Percentiles rank a stretch among this genome's conserved stretches.
These are phyloP conservation scores for Ashinkailepas kermadecensis DNA, from an alignment of 2,888 invertebrate genomes.

Conservation along the genomic window DNA sequence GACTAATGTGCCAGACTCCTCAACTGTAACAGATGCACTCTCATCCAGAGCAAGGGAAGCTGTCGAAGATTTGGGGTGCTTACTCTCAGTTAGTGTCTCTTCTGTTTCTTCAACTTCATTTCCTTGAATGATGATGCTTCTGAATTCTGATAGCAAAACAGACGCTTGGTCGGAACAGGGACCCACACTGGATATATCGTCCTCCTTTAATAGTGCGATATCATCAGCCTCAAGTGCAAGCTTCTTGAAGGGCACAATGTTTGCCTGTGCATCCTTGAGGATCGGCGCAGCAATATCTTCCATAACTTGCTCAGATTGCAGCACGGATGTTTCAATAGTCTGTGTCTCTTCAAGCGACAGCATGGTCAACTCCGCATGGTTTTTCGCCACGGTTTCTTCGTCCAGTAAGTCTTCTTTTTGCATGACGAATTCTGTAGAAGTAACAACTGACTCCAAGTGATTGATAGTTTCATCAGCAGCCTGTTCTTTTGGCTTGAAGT, in stretches of 20 bases:
- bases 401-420: background rate
- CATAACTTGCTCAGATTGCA: background rate
- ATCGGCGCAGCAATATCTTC: background rate
- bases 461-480: conserved; percentile 1
- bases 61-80: background rate
- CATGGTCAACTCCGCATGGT: background rate
- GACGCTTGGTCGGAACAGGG: background rate
- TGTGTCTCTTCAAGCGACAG: background rate
- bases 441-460: background rate
- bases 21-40: background rate
- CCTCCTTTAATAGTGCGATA: background rate
- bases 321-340: background rate
- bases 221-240: background rate
- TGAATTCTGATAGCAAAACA: background rate
- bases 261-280: background rate
- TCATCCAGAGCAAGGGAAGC: background rate
- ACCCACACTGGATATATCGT: background rate
- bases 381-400: background rate
- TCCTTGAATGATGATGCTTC: background rate
- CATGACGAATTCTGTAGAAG: background rate
- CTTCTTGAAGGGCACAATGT: background rate
- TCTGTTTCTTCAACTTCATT: background rate
- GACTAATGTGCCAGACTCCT: background rate
- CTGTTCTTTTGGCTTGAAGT: background rate
- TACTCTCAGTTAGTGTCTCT: background rate